Conservation (phyloP, 2,113 vertebrate genomes). For the Centrocercus urophasianus region DNA sequence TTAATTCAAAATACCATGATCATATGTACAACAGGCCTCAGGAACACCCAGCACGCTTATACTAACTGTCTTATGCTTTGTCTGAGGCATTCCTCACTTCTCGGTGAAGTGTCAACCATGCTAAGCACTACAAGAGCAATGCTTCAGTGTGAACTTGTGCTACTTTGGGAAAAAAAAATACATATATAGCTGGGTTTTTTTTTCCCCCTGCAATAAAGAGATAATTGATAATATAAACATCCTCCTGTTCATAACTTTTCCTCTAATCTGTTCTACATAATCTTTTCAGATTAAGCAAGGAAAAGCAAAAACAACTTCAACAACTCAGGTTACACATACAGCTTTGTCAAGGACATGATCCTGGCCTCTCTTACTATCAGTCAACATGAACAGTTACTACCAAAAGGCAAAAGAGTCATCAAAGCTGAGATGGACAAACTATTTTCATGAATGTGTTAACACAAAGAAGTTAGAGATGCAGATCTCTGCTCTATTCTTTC, state of each 20-base stretch:
- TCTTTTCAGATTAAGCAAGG: background rate
- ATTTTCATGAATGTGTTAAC: background rate
- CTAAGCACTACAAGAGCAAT: background rate
- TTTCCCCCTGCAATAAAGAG: background rate
- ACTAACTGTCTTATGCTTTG: background rate
- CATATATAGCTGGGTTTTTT: background rate
- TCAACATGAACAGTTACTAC: background rate
- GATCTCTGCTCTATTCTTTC: background rate
- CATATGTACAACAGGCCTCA: background rate
- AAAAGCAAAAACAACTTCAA: background rate
- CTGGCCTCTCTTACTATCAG: background rate
- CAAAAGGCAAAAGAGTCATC: background rate
- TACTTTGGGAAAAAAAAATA: background rate
- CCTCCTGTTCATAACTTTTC: background rate
- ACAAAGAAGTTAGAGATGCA: background rate
- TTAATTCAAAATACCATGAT: background rate
- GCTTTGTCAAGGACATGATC: background rate
- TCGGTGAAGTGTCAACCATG: background rate
- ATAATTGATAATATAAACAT: background rate
- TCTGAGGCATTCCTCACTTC: background rate
- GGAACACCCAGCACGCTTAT: background rate
- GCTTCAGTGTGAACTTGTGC: background rate
- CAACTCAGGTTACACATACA: background rate
- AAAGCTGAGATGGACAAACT: background rate
- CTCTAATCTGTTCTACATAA: background rate